These are phyloP conservation scores for Anseranas semipalmata DNA, from an alignment of 2,113 vertebrate species.

Conservation along the genomic window DNA sequence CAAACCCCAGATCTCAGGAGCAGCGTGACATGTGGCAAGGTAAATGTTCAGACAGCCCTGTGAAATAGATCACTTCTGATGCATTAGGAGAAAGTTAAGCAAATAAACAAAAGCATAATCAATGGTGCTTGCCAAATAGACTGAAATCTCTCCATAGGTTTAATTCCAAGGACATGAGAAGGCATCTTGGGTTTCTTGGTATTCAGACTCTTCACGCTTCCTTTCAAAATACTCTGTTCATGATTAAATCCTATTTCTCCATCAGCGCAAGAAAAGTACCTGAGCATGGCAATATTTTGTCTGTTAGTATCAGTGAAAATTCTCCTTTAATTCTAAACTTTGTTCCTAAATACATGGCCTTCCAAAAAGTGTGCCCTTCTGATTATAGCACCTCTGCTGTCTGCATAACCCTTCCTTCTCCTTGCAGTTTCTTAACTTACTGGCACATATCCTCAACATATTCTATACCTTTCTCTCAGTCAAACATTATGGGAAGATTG, in stretches of 20 bases:
- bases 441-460: neutral
- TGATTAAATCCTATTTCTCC: neutral
- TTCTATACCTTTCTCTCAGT: neutral
- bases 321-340: neutral
- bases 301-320: neutral
- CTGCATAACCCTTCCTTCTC: neutral
- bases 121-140: neutral
- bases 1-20: neutral
- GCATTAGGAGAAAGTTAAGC: neutral
- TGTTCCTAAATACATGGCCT: neutral
- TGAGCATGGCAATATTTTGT: neutral
- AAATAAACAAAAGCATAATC: neutral
- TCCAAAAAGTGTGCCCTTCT: neutral
- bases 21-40: neutral
- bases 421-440: neutral
- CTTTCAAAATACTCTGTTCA: neutral
- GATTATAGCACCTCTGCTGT: neutral
- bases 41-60: neutral
- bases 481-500: neutral
- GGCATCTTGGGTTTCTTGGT: neutral
- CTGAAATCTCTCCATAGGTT: neutral
- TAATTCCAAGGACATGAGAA: neutral
- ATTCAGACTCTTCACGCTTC: neutral
- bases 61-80: neutral
- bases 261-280: neutral